Percentiles rank a stretch among this genome's conserved stretches.
These are phyloP conservation scores for Hypomecis atomaria DNA, from an alignment of 2,888 invertebrate species.

Conservation along the genomic window DNA sequence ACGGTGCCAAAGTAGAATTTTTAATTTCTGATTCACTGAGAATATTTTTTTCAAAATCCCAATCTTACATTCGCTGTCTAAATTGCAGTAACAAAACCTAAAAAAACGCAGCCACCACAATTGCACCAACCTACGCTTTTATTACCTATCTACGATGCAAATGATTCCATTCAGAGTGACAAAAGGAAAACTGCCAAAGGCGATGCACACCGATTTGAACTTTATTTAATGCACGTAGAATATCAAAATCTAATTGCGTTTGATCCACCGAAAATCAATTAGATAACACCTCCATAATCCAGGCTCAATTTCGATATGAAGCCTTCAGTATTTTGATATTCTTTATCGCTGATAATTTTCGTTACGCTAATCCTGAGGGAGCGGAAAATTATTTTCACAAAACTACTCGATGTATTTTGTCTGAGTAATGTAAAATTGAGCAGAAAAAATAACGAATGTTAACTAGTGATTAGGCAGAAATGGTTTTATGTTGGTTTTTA, in stretches of 20 bases:
- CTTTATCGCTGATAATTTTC: constrained; percentile 4
- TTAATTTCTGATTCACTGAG: too few species aligned
- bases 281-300: constrained; percentile 28
- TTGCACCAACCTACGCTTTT: neutral
- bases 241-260: constrained; percentile 25
- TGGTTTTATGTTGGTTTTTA: too few species aligned
- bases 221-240: constrained; percentile 3
- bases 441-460: too few species aligned
- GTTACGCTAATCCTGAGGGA: neutral
- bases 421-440: neutral
- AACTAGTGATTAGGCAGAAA: too few species aligned
- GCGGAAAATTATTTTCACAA: constrained; percentile 8
- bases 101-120: neutral
- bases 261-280: constrained; percentile 22
- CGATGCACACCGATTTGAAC: constrained; percentile 6
- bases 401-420: neutral
- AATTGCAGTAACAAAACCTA: too few species aligned
- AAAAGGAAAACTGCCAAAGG: constrained; percentile 10
- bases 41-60: too few species aligned
- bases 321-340: constrained; percentile 13
- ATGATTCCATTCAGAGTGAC: constrained; percentile 9
- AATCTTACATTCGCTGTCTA: too few species aligned
- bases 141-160: constrained; percentile 5
- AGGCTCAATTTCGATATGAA: constrained; percentile 19
- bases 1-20: too few species aligned